Evolutionary conservation across 2,888 invertebrate genomes (phyloP), one percentile per base, ranked within the genome.

Genomic region (Macrophya alboannulata): DNA sequence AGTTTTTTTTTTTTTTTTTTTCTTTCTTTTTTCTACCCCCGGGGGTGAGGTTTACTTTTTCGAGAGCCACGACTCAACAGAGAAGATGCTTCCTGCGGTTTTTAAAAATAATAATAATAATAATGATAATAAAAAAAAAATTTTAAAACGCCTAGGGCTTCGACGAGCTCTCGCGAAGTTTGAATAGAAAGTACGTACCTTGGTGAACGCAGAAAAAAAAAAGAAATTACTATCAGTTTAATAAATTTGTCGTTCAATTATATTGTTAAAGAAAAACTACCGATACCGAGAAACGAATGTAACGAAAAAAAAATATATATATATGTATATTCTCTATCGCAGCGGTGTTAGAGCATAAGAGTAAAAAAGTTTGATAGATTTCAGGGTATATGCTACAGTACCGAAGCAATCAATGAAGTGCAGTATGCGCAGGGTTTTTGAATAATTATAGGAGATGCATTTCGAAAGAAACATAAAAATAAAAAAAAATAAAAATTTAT

Each of bases 21-120:
- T 3, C 3, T 55, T n/a, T 55, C n/a, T 55, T 55, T 17, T 17
- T 15, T 17, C 17, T n/a, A 55, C 55, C 55, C 55, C 55, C 55
- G 4, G 31, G 51, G 77, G 55, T 25, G 51, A 15, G 81, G 62
- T 81, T 81, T 40, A 81, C 31, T 68, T 71, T 68, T 83, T 68
- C 5, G 17, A 83, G 48, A 45, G 25, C 21, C 43, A 21, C 15
- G 77, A 77, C 48, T 55, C 31, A 37, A 31, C 15, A 17, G 31
- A 51, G 31, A 65, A 31, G 40, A 81, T 25, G 81, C 59, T 21
- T 79, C 59, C 12, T 15, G n/a, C 59, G 55, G 59, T 40, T 74
- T 43, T 9, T n/a, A 12, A 4, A 68, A 68, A 31, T 31, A 12
- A 25, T 8, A 55, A 4, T 2, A 55, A 55, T 2, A 55, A 21